Evolutionary conservation across 2,888 invertebrate genomes (phyloP).

Genomic region (Ichneumoninae sp.): DNA sequence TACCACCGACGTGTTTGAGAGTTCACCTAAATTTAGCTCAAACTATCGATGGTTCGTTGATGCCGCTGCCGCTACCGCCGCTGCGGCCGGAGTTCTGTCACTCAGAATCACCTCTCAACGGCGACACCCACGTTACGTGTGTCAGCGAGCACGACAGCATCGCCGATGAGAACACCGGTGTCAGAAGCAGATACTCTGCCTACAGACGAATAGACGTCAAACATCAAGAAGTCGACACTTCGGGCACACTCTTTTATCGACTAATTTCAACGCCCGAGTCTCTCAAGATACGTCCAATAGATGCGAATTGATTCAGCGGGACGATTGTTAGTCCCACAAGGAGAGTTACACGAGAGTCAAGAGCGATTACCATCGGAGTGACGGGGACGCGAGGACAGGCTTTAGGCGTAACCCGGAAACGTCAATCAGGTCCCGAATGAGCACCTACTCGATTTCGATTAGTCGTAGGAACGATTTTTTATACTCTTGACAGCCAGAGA

Average conservation of each 20-base stretch:
- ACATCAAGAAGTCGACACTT: constrained; percentile 11
- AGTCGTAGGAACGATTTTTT: constrained; percentile 53
- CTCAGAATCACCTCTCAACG: constrained; percentile 48
- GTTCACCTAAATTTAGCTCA: constrained; percentile 38
- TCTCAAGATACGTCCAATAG: constrained; percentile 17
- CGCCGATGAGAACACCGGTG: constrained; percentile 36
- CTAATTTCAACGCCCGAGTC: constrained; percentile 47
- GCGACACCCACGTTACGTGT: constrained; percentile 54
- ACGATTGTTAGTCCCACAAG: constrained; percentile 43
- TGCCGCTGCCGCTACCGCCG: neutral
- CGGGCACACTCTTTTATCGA: constrained; percentile 58
- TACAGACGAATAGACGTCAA: constrained; percentile 53
- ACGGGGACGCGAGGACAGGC: constrained; percentile 59
- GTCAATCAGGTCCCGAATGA: constrained; percentile 60
- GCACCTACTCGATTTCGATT: constrained; percentile 63
- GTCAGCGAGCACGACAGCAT: constrained; percentile 54
- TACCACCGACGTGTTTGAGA: constrained; percentile 19
- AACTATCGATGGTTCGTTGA: constrained; percentile 31
- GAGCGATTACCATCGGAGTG: constrained; percentile 63
- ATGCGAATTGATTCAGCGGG: constrained; percentile 37
- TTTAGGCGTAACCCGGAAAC: constrained; percentile 66
- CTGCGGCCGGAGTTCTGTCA: constrained; percentile 38
- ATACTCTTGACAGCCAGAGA: constrained; percentile 4
- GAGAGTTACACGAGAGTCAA: constrained; percentile 37
- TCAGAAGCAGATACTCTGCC: constrained; percentile 62